These are phyloP conservation scores for Empidonax traillii DNA, from an alignment of 2,113 vertebrate genomes.

Conservation along the genomic window DNA sequence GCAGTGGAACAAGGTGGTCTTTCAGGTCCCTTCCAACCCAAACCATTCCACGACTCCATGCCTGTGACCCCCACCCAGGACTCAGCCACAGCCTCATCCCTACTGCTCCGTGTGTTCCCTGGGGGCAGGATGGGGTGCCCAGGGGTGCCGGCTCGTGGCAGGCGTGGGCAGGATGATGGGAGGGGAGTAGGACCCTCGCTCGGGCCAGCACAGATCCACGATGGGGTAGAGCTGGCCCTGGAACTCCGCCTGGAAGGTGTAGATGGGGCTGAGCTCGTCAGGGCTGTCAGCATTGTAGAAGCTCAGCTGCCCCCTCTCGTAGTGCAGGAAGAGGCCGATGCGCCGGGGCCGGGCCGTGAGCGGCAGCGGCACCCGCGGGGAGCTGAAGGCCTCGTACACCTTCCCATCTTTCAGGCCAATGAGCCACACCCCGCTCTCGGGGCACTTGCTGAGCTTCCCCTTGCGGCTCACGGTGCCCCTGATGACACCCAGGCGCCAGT, in stretches of 20 bases:
- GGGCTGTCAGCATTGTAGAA: constrained; percentile 80
- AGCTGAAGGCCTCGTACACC: constrained; percentile 80
- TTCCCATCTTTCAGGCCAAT: constrained; percentile 82
- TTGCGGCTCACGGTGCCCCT: constrained; percentile 80
- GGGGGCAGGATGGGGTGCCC: fast-evolving
- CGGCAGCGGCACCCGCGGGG: constrained; percentile 68
- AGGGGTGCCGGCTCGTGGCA: neutral
- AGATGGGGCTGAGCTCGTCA: constrained; percentile 76
- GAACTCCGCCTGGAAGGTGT: constrained; percentile 82
- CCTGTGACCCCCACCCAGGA: neutral
- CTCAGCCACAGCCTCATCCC: neutral
- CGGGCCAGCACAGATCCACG: constrained; percentile 84
- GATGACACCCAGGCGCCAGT: constrained; percentile 82
- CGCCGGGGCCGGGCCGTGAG: constrained; percentile 64
- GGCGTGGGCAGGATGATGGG: constrained; percentile 69
- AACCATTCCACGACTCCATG: neutral
- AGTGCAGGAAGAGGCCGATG: constrained; percentile 82
- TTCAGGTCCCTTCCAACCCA: neutral
- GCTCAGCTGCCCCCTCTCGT: constrained; percentile 76
- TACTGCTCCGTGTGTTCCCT: constrained; percentile 26
- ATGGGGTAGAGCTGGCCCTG: constrained; percentile 87
- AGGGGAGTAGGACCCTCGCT: constrained; percentile 74
- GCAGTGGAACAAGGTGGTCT: neutral
- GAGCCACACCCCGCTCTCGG: constrained; percentile 81
- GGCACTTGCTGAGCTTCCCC: constrained; percentile 80